Base-by-base conservation (phyloP, 1,140 invertebrate species). In the Maniola jurtina region DNA sequence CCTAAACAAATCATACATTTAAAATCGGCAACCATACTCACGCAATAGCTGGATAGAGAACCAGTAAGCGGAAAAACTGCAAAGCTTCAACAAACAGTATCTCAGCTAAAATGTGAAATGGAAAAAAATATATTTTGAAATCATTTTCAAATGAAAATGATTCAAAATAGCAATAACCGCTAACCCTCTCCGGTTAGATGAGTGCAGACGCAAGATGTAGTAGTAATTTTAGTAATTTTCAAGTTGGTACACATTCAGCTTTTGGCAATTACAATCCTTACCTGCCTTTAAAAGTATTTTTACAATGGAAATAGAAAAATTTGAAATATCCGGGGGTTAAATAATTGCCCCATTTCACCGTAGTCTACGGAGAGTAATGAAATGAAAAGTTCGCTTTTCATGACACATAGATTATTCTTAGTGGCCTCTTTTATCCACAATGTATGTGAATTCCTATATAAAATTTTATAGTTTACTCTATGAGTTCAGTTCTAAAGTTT, bases 341-440 rank as follows among this genome's bases (percentile, higher is more conserved):
- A 84, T 81, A 80, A 84, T 81, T 76, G 72, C 71, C 78, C 72
- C 78, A 78, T 84, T 80, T 75, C 65, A 58, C 66, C 71, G 68
- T 70, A 66, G 65, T 70, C 75, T 73, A 73, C 71, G 67, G 72
- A 73, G 73, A 71, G 77, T 76, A 82, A 82, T 82, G 80, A 82
- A 83, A 80, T 77, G 80, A 80, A 83, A 84, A 81, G 71, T 83
- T 79, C 71, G 71, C 74, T 71, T 76, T 80, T 78, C 78, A 75
- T 73, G 76, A 81, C 78, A 85, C 77, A 83, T 81, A 85, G 75
- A 81, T 83, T 83, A 82, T 78, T 71, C 75, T 79, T 82, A 79
- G 71, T 79, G 78, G 73, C 71, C 80, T 75, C 77, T 72, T 80
- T 83, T 83, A 72, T 79, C 75, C 64, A 66, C 67, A 72, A 72